Evolutionary conservation across 2,888 invertebrate genomes (phyloP).

Genomic region (Drymonia ruficornis): DNA sequence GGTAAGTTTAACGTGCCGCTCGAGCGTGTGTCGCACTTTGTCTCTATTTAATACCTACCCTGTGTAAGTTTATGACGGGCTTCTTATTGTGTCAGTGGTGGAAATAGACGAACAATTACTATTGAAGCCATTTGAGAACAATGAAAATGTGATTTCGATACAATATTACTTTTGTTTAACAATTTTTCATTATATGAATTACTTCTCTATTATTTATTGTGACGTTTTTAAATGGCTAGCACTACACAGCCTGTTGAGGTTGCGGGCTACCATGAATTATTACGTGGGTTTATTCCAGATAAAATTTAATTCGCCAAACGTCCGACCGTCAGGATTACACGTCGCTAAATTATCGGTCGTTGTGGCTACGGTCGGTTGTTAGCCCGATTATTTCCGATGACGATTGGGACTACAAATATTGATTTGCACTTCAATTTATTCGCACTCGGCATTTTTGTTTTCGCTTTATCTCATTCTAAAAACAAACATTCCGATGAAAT

Average conservation of each 20-base stretch:
- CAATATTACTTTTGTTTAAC: neutral
- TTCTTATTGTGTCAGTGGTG: conserved; percentile 37
- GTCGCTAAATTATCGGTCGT: conserved; percentile 71
- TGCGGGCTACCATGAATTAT: conserved; percentile 64
- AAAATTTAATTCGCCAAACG: conserved; percentile 71
- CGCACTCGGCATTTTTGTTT: conserved; percentile 25
- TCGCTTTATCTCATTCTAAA: conserved; percentile 29
- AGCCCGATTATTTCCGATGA: conserved; percentile 58
- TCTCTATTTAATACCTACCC: conserved; percentile 49
- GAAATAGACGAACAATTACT: conserved; percentile 6
- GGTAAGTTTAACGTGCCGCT: conserved; percentile 71
- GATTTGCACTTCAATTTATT: conserved; percentile 49
- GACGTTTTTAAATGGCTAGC: neutral
- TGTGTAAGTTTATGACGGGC: conserved; percentile 40
- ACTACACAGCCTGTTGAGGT: conserved; percentile 32
- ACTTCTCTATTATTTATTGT: neutral
- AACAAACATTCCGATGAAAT: conserved; percentile 23
- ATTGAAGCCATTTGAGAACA: conserved; percentile 6
- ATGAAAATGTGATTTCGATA: conserved; percentile 14
- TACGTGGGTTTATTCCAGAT: conserved; percentile 61
- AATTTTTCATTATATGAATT: no score
- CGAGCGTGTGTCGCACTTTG: conserved; percentile 46
- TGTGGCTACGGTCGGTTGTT: conserved; percentile 56
- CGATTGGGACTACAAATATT: conserved; percentile 59
- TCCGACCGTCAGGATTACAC: conserved; percentile 57